Percentiles rank a stretch among this genome's conserved stretches.
phyloP scores from a whole-genome alignment of 2,888 invertebrate species.

The Patella depressa region DNA sequence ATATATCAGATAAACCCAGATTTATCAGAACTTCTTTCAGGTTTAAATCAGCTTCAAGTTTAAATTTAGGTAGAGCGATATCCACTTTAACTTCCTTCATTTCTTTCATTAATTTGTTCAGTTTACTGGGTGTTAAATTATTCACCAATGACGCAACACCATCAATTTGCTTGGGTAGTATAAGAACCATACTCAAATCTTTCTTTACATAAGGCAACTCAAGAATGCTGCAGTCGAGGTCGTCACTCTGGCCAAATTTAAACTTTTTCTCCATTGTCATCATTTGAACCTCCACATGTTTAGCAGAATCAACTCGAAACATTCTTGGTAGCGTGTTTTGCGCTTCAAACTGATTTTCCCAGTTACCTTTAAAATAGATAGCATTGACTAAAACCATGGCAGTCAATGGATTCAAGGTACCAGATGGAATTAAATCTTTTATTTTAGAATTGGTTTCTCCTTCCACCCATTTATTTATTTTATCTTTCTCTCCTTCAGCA shows the following conservation, averaged over 20 bases:
- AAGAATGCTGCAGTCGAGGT: constrained; percentile 82
- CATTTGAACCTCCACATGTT: constrained; percentile 77
- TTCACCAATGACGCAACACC: constrained; percentile 50
- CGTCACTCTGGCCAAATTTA: constrained; percentile 72
- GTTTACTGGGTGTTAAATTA: constrained; percentile 27
- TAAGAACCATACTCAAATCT: constrained; percentile 58
- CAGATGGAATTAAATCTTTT: constrained; percentile 79
- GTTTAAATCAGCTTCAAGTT: constrained; percentile 46
- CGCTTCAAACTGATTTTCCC: constrained; percentile 73
- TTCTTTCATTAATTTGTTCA: constrained; percentile 13
- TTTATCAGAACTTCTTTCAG: constrained; percentile 44
- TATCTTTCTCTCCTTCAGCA: constrained; percentile 64
- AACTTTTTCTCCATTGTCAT: constrained; percentile 79
- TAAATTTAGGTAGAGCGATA: constrained; percentile 54
- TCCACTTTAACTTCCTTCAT: background rate
- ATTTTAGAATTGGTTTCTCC: constrained; percentile 86
- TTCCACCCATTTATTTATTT: constrained; percentile 88
- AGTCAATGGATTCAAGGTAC: constrained; percentile 65
- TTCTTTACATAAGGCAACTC: constrained; percentile 78
- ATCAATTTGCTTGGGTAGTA: constrained; percentile 55
- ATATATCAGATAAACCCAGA: constrained; percentile 61
- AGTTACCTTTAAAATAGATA: constrained; percentile 73
- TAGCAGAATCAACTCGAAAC: constrained; percentile 9
- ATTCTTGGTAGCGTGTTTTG: background rate
- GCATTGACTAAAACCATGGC: constrained; percentile 72